Conservation (phyloP, 2,797 vertebrate species). For the Myotis pilosus region DNA sequence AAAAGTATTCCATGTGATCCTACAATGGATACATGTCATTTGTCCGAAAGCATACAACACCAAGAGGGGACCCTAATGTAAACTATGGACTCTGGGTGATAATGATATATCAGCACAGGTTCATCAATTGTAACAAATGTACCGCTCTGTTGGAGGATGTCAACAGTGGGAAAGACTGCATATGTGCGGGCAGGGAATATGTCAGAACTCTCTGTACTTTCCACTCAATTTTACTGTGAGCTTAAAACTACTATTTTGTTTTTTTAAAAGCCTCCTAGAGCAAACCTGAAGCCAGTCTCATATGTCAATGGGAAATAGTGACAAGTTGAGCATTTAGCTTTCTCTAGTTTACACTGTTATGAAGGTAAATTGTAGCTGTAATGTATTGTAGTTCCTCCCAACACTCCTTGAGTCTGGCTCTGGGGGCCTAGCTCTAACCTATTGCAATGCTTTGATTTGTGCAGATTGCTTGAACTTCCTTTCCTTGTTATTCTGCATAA, state of each 20-base stretch:
- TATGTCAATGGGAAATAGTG: neutral
- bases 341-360: neutral
- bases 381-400: neutral
- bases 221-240: neutral
- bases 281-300: neutral
- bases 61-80: neutral
- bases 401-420: neutral
- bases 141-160: neutral
- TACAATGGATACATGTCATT: neutral
- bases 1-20: neutral
- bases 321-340: neutral
- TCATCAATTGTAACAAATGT: neutral
- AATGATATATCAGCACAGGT: neutral
- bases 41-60: neutral
- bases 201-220: neutral
- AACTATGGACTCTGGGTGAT: neutral
- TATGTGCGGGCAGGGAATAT: neutral
- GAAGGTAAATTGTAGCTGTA: neutral
- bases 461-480: neutral
- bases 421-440: neutral
- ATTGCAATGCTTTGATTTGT: neutral
- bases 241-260: neutral
- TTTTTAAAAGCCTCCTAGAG: neutral
- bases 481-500: neutral
- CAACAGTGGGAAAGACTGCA: neutral